phyloP scores from a whole-genome alignment of 1,140 invertebrate species.

The Phenacoccus solenopsis region DNA sequence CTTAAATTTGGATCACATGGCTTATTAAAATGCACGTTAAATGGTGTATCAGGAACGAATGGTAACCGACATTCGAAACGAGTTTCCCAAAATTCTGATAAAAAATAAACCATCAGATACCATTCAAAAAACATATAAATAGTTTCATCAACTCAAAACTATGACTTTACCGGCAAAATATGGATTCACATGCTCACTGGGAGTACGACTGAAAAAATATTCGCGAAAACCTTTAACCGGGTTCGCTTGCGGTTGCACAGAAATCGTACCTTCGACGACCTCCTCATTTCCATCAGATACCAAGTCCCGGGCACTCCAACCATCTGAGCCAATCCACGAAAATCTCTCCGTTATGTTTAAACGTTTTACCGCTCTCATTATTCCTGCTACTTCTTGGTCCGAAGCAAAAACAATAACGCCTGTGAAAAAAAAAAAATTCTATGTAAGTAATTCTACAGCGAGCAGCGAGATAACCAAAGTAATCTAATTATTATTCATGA shows the following conservation, averaged over 20 bases:
- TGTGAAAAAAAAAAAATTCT: constrained; percentile 35
- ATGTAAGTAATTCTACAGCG: too few species aligned
- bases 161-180: constrained; percentile 84
- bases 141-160: too few species aligned
- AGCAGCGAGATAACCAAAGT: too few species aligned
- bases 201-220: constrained; percentile 69
- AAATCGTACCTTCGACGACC: constrained; percentile 80
- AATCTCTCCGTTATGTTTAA: constrained; percentile 79
- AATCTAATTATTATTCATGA: too few species aligned
- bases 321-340: constrained; percentile 91
- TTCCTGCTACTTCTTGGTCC: constrained; percentile 87
- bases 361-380: constrained; percentile 79
- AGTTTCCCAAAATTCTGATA: constrained; percentile 84
- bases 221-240: constrained; percentile 74
- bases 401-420: constrained; percentile 92
- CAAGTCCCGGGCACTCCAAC: constrained; percentile 74
- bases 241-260: constrained; percentile 80
- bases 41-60: constrained; percentile 60
- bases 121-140: too few species aligned
- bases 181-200: constrained; percentile 74
- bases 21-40: constrained; percentile 57
- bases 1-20: constrained; percentile 47
- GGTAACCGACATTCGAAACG: constrained; percentile 75
- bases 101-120: constrained; percentile 7
- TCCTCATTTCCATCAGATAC: constrained; percentile 79